Evolutionary conservation across 2,113 vertebrate species (phyloP), one percentile per base, ranked within the genome.

Genomic region (Trematomus loennbergii): DNA sequence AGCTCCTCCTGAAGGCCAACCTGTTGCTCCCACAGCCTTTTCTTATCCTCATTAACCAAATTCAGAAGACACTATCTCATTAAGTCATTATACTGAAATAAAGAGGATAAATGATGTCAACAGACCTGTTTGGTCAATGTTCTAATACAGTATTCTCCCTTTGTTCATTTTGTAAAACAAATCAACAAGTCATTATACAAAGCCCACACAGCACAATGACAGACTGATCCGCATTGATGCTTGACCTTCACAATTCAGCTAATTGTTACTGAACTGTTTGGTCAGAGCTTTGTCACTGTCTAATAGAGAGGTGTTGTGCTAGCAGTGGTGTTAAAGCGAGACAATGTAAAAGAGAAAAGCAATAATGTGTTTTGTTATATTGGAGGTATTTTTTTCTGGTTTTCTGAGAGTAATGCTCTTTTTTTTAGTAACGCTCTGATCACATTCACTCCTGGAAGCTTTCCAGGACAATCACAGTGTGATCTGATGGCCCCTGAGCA

Each of bases 131-230:
- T 72, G 59, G 64, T 65, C 71, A 81, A 17, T 75, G 50, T 49
- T 33, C 16, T 67, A 20, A 60, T 75, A 72, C 22, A 78, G 36
- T 72, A 40, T 60, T 64, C 10, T 73, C 76, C 46, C 12, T 72
- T 83, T 72, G 79, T 82, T 87, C 60, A 72, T 83, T 87, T 68
- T 36, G 45, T 43, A 58, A 54, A 81, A 72, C 54, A 74, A 84
- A 83, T 68, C 61, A 82, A 78, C 48, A 68, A 78, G 36, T 70
- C 74, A 85, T 81, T 79, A 72, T 22, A 55, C 29, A 69, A 73
- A 79, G 45, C 55, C 67, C 53, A 64, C 75, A 29, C 72, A 12
- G 73, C 40, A 63, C 36, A 67, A 72, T 29, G 49, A 70, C 43
- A 68, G 59, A 73, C 48, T 65, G 65, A 89, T 72, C 33, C 15